Evolutionary conservation across 2,888 invertebrate species (phyloP).

Genomic region (Branchellion lobata): DNA sequence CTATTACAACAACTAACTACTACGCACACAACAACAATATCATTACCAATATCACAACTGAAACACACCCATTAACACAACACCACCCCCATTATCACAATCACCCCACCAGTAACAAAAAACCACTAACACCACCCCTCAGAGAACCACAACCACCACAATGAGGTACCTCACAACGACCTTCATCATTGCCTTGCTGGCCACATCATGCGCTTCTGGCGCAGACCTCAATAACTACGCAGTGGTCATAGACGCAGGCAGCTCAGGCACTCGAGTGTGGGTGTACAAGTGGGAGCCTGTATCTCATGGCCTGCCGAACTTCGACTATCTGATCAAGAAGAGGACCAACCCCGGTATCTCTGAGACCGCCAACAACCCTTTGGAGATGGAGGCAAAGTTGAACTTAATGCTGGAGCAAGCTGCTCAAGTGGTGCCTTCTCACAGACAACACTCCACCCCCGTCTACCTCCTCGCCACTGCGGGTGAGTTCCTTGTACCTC

Average conservation of each 20-base stretch:
- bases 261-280: constrained; percentile 43
- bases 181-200: neutral
- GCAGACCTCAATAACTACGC: constrained; percentile 9
- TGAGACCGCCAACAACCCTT: neutral
- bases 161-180: too few relatives aligned
- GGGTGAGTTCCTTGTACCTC: constrained; percentile 37
- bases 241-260: constrained; percentile 46
- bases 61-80: too few relatives aligned
- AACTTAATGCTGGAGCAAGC: constrained; percentile 30
- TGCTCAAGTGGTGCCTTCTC: constrained; percentile 24
- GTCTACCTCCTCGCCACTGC: constrained; percentile 48
- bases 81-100: too few relatives aligned
- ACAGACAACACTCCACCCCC: neutral
- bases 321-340: neutral
- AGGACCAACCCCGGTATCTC: constrained; percentile 42
- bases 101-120: too few relatives aligned
- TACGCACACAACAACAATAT: too few relatives aligned
- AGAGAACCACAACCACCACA: too few relatives aligned
- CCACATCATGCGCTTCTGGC: neutral
- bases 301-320: neutral
- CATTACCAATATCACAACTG: too few relatives aligned
- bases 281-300: constrained; percentile 42
- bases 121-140: too few relatives aligned
- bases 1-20: too few relatives aligned
- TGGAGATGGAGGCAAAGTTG: constrained; percentile 20